A percentile compares a stretch with the other conserved stretches of the same genome.
Conservation (phyloP, 2,888 invertebrate genomes). For the Artemia sinica region DNA sequence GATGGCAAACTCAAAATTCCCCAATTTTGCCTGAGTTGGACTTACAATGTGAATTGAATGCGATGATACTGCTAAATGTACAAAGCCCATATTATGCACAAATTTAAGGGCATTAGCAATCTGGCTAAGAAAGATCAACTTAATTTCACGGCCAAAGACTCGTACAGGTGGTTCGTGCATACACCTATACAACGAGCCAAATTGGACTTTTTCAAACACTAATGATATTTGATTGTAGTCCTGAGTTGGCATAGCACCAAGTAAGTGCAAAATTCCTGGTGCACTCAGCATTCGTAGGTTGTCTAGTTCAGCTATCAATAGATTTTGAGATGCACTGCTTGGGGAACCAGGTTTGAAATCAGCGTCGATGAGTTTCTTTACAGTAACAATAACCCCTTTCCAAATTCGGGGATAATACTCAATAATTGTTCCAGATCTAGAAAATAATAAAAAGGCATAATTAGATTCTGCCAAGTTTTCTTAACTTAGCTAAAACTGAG, state of each 20-base stretch:
- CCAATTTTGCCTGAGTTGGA: constrained; percentile 13
- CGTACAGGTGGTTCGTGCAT: background rate
- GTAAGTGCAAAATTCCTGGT: background rate
- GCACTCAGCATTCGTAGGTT: background rate
- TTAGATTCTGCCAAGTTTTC: no score
- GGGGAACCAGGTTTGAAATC: background rate
- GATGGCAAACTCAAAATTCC: constrained; percentile 3
- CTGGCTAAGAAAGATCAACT: background rate
- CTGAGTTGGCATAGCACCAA: background rate
- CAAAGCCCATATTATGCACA: background rate
- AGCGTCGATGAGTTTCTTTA: background rate
- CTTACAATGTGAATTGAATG: background rate
- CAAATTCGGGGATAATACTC: background rate
- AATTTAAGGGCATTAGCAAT: background rate
- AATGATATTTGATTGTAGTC: background rate
- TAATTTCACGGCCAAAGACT: no score
- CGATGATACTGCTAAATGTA: background rate
- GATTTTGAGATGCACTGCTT: background rate
- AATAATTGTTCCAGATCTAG: background rate
- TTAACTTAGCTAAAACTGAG: no score
- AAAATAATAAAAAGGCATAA: background rate
- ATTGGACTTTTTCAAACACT: background rate
- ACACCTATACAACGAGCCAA: background rate
- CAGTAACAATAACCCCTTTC: background rate
- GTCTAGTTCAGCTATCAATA: constrained; percentile 5